phyloP scores from a whole-genome alignment of 2,113 vertebrate genomes.

The Progne subis region DNA sequence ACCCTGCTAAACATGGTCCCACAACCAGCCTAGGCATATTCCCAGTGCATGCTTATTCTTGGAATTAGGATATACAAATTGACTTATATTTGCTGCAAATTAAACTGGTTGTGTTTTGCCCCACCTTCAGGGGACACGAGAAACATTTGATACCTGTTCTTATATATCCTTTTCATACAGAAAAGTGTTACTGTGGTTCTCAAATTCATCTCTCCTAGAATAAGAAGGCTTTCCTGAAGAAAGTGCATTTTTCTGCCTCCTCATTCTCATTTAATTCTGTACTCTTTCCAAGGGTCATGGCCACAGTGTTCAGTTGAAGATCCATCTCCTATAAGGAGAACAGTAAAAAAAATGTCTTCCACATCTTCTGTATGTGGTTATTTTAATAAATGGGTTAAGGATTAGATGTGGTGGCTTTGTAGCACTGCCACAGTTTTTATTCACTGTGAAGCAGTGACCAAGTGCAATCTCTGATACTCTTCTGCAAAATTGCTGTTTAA shows the following conservation, averaged over 20 bases:
- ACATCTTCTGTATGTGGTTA: not conserved
- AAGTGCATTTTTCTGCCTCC: not conserved
- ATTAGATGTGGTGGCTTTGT: not conserved
- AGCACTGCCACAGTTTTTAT: not conserved
- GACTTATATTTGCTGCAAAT: slow-evolving; percentile 34
- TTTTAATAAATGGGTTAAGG: not conserved
- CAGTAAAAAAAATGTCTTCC: not conserved
- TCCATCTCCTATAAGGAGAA: not conserved
- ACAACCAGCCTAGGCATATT: not conserved
- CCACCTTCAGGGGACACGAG: not conserved
- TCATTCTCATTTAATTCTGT: not conserved
- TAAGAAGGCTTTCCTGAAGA: not conserved
- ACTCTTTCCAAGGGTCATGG: not conserved
- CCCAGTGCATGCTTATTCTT: slow-evolving; percentile 35
- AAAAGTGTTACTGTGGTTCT: not conserved
- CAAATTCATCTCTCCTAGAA: not conserved
- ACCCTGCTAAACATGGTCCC: not conserved
- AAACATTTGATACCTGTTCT: not conserved
- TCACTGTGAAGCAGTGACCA: not conserved
- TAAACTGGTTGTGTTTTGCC: slow-evolving; percentile 17
- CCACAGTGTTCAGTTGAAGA: not conserved
- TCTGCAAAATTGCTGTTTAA: not conserved
- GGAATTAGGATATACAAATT: slow-evolving; percentile 41
- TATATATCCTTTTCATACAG: not conserved
- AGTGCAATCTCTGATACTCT: not conserved